Base-by-base conservation (phyloP, 2,113 vertebrate species). In the Chionomys nivalis region DNA sequence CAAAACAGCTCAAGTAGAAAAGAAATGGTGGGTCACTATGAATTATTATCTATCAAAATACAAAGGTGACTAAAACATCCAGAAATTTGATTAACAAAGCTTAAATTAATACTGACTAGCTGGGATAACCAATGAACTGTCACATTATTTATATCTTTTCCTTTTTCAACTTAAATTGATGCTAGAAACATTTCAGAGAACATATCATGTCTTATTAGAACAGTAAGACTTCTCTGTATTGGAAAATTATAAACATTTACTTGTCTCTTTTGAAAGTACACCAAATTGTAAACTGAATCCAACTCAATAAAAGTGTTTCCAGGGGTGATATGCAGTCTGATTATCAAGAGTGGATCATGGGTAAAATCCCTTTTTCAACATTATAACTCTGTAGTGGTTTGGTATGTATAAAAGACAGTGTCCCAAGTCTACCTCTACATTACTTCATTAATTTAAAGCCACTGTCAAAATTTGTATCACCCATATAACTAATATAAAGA, bases 401-500 rank as follows among this genome's bases (percentile, higher is more conserved):
- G 7, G 2, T 47, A 47, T 28, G 24, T 47, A 5, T 76, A 76
- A 44, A 76, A 76, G 11, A 47, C 28, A 76, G 42, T 47, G 26
- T 13, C 44, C 75, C 44, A 77, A 47, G 47, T 95, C 89, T 77
- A 68, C 28, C 42, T 83, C 11, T 65, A 5, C 70, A 66, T 89
- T 93, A 77, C 61, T 87, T 77, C 44, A 89, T 36, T 78, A 75
- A 82, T 81, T 87, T 39, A 70, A 90, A 55, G 31, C 17, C 23
- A 55, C 39, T 87, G 49, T 44, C 83, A 31, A 83, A 81, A 95
- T 70, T 82, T 21, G 39, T 90, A 94, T 78, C 82, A 47, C 16
- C 87, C 77, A 36, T 31, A 24, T 5, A 89, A 78, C 65, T 88
- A 52, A 72, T 86, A 90, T 70, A 82, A 94, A 86, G 89, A 89